Conservation (phyloP, 1,140 invertebrate species). For the Doryteuthis pealeii region DNA sequence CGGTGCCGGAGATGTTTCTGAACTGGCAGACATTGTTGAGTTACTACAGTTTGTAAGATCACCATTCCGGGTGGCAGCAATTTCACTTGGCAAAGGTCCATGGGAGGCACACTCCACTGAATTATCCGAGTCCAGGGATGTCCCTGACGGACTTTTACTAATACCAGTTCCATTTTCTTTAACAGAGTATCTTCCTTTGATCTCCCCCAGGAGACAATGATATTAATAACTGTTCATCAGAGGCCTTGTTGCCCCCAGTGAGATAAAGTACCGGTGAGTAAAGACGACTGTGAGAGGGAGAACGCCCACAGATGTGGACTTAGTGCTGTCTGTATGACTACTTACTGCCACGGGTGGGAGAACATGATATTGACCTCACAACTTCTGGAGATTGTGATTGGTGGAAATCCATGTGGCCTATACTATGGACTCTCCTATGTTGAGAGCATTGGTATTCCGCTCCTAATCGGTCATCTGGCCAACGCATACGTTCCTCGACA, state of each 20-base stretch:
- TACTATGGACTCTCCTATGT: constrained; percentile 51
- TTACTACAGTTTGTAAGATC: constrained; percentile 45
- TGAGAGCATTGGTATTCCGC: constrained; percentile 37
- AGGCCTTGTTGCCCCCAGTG: constrained; percentile 5
- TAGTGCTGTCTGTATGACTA: constrained; percentile 2
- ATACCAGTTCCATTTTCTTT: constrained; percentile 1
- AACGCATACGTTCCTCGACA: constrained; percentile 11
- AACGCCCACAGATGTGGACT: background rate
- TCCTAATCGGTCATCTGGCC: background rate
- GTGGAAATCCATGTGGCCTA: constrained; percentile 47
- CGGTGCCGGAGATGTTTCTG: constrained; percentile 41
- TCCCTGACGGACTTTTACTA: constrained; percentile 42
- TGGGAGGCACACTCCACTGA: constrained; percentile 50
- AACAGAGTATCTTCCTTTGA: background rate
- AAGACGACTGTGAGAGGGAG: constrained; percentile 24
- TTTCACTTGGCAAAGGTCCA: constrained; percentile 29
- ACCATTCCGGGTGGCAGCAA: constrained; percentile 30
- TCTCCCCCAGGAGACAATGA: background rate
- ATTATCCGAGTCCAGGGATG: constrained; percentile 50
- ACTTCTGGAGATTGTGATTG: constrained; percentile 33
- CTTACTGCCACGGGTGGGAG: constrained; percentile 31
- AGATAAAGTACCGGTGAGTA: constrained; percentile 38
- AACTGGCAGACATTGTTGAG: constrained; percentile 48
- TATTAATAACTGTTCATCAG: constrained; percentile 5
- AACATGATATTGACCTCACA: constrained; percentile 43